Evolutionary conservation across 2,113 vertebrate genomes (phyloP).

Genomic region (Petrocephalus zakoni): DNA sequence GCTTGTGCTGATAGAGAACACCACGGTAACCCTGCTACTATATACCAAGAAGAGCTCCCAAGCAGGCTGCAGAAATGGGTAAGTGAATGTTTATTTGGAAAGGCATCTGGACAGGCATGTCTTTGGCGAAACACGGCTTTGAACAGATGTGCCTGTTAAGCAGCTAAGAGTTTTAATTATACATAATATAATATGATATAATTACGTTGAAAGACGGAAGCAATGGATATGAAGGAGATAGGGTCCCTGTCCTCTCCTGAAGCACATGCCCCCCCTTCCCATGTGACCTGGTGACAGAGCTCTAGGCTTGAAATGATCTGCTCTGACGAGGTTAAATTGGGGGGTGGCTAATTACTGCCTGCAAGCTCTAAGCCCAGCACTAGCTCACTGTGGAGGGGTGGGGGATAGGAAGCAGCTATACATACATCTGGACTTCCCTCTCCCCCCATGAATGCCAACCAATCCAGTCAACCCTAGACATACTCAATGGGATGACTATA

Average conservation of each 20-base stretch:
- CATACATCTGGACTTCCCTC: slow-evolving; percentile 39
- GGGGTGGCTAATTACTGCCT: slow-evolving; percentile 57
- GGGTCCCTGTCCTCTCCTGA: slow-evolving; percentile 7
- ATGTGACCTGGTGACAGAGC: not conserved
- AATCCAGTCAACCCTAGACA: not conserved
- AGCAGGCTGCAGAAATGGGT: not conserved
- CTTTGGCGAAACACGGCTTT: not conserved
- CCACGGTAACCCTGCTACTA: not conserved
- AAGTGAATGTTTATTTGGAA: not conserved
- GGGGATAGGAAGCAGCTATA: not conserved
- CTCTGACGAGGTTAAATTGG: slow-evolving; percentile 51
- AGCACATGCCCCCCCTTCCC: slow-evolving; percentile 34
- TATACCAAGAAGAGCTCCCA: not conserved
- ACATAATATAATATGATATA: not conserved
- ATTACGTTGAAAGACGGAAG: not conserved
- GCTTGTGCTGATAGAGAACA: not conserved
- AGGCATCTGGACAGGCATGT: not conserved
- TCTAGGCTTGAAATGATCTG: slow-evolving; percentile 32
- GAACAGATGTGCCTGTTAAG: not conserved
- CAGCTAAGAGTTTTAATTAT: not conserved
- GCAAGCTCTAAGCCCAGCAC: slow-evolving; percentile 20
- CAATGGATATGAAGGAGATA: not conserved
- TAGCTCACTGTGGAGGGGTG: no score
- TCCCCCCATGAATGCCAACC: not conserved
- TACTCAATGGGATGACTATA: not conserved